These are phyloP conservation scores for Eueides isabella DNA, from an alignment of 1,140 invertebrate species.

Conservation along the genomic window DNA sequence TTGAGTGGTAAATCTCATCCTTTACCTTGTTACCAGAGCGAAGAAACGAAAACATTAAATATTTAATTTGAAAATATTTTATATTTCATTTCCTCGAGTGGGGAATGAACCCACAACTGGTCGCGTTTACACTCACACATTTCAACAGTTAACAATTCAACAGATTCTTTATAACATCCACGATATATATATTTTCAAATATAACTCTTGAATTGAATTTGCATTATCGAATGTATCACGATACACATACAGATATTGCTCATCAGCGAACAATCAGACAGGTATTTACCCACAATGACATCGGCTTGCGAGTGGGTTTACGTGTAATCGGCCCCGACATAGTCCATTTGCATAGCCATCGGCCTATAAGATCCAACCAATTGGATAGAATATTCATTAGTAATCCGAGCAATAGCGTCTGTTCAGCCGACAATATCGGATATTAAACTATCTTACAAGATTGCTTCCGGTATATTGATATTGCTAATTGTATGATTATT, in stretches of 20 bases:
- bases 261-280: constrained; percentile 26
- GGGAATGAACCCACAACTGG: no score
- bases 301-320: constrained; percentile 34
- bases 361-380: constrained; percentile 31
- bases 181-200: not conserved
- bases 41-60: no score
- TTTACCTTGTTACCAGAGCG: no score
- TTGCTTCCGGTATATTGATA: constrained; percentile 25
- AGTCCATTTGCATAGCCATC: constrained; percentile 33
- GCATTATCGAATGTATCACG: no score
- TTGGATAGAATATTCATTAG: constrained; percentile 37
- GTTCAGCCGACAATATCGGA: constrained; percentile 9
- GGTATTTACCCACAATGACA: constrained; percentile 32
- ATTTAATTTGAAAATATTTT: no score
- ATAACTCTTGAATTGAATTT: not conserved
- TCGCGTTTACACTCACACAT: no score
- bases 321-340: constrained; percentile 31
- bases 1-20: no score
- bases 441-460: constrained; percentile 34
- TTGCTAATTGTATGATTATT: constrained; percentile 31
- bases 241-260: not conserved
- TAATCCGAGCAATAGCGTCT: constrained; percentile 22
- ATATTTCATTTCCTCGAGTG: no score
- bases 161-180: not conserved
- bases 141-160: no score